A percentile compares a stretch with the other conserved stretches of the same genome.
Conservation (phyloP, 2,113 vertebrate genomes). For the Heterochromis multidens region DNA sequence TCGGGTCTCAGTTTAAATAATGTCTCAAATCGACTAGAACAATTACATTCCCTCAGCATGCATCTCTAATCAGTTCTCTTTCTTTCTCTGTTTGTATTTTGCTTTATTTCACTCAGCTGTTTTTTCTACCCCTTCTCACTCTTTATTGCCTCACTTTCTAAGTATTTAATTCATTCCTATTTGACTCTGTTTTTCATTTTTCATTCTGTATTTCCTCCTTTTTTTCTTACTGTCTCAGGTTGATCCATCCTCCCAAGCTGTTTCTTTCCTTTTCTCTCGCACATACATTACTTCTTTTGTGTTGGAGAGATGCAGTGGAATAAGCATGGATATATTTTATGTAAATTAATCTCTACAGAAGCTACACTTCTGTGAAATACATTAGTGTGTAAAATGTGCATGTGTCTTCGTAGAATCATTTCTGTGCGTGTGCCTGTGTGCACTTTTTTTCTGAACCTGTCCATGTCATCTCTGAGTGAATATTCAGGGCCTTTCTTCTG, state of each 20-base stretch:
- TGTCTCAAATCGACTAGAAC: conserved; percentile 75
- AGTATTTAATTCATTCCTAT: conserved; percentile 48
- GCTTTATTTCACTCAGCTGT: conserved; percentile 50
- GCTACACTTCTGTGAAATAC: not conserved
- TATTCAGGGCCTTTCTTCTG: conserved; percentile 73
- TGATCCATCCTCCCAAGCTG: not conserved
- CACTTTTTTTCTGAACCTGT: conserved; percentile 48
- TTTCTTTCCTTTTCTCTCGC: not conserved
- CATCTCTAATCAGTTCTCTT: conserved; percentile 68
- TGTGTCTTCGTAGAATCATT: not conserved
- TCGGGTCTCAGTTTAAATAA: conserved; percentile 67
- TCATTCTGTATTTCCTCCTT: not conserved
- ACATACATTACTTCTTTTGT: not conserved
- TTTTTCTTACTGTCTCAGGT: conserved; percentile 17
- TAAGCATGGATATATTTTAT: conserved; percentile 12
- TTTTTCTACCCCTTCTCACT: conserved; percentile 22
- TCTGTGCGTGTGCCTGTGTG: not conserved
- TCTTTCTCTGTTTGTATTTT: conserved; percentile 63
- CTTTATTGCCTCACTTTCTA: conserved; percentile 35
- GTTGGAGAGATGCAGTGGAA: not conserved
- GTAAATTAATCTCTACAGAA: conserved; percentile 12
- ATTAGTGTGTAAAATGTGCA: not conserved
- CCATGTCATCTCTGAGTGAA: conserved; percentile 64
- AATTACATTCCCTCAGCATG: conserved; percentile 72
- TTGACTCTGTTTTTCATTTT: conserved; percentile 26